Percentiles rank a stretch among this genome's conserved stretches.
Conservation (phyloP, 1,140 invertebrate genomes). For the Drosophila melanogaster region Release_6_plus_ISO1_MT NC_004354.4:6539501-6540000, state of each 20-base stretch:
- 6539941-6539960: too few relatives aligned
- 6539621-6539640: neutral
- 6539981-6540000: neutral
- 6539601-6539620: slow-evolving; percentile 28
- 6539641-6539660: too few relatives aligned
- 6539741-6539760: slow-evolving; percentile 54
- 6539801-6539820: slow-evolving; percentile 32
- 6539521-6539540: slow-evolving; percentile 72
- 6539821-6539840: slow-evolving; percentile 33
- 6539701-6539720: slow-evolving; percentile 73
- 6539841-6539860: slow-evolving; percentile 6
- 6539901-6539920: neutral
- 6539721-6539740: slow-evolving; percentile 41
- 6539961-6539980: neutral
- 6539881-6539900: neutral
- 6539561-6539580: slow-evolving; percentile 67
- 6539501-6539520: slow-evolving; percentile 69
- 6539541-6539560: slow-evolving; percentile 59
- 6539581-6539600: slow-evolving; percentile 67
- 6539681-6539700: slow-evolving; percentile 47
- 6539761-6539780: slow-evolving; percentile 5
- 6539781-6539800: slow-evolving; percentile 41
- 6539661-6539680: slow-evolving; percentile 12
- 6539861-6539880: neutral
- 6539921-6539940: too few relatives aligned